Evolutionary conservation across 2,113 vertebrate genomes (phyloP).

Genomic region (Dolichallabes microphthalmus): DNA sequence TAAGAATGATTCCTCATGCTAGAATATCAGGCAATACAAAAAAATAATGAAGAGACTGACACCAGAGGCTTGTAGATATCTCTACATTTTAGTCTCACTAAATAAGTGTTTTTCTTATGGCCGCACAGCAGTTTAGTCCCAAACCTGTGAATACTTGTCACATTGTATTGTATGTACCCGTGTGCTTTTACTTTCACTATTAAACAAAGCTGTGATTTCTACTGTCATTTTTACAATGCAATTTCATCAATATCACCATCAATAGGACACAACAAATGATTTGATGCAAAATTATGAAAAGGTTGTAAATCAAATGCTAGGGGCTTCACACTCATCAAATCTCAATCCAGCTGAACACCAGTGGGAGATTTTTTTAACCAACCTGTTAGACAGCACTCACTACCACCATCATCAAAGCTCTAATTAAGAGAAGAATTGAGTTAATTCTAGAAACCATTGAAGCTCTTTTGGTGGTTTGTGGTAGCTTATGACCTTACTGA

Average conservation of each 20-base stretch:
- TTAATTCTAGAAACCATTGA: neutral
- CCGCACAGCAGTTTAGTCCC: no score
- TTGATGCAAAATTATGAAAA: neutral
- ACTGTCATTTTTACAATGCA: no score
- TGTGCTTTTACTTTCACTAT: no score
- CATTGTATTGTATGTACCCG: no score
- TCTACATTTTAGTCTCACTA: no score
- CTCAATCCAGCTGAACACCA: neutral
- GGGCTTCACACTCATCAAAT: neutral
- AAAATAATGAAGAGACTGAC: no score
- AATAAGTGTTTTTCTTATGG: no score
- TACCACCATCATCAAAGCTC: neutral
- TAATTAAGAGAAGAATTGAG: neutral
- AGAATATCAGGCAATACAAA: no score
- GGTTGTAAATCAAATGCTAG: neutral
- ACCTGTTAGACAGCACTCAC: neutral
- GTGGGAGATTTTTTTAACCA: neutral
- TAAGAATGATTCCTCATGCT: no score
- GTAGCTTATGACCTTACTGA: neutral
- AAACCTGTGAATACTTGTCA: no score
- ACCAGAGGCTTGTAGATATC: no score
- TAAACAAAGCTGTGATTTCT: no score
- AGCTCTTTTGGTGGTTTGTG: neutral
- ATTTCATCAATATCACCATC: neutral
- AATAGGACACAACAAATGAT: neutral